These are phyloP conservation scores for Perca schrenkii DNA, from an alignment of 2,113 vertebrate genomes.

Conservation along the genomic window DNA sequence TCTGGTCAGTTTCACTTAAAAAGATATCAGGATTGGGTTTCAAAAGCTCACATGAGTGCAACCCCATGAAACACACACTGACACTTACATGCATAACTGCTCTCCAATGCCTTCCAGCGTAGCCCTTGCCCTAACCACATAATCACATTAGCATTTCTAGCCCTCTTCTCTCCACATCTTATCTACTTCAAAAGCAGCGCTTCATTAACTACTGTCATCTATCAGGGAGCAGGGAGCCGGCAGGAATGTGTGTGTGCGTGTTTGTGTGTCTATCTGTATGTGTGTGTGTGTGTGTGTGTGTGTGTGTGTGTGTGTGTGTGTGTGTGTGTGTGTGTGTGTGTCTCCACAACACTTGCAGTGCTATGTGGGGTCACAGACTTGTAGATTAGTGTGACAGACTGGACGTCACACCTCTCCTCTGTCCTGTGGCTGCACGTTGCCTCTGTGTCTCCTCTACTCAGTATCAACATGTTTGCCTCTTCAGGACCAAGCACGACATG, in stretches of 20 bases:
- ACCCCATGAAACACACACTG: slow-evolving; percentile 19
- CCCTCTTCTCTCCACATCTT: slow-evolving; percentile 65
- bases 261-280: too few species aligned
- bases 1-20: slow-evolving; percentile 3
- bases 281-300: slow-evolving; percentile 10
- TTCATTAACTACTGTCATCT: slow-evolving; percentile 73
- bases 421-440: slow-evolving; percentile 17
- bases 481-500: slow-evolving; percentile 17
- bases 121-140: slow-evolving; percentile 45
- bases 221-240: slow-evolving; percentile 54
- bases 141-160: slow-evolving; percentile 68
- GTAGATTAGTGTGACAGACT: slow-evolving; percentile 70
- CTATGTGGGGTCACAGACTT: slow-evolving; percentile 59
- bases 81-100: slow-evolving; percentile 16
- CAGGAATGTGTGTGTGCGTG: slow-evolving; percentile 57
- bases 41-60: slow-evolving; percentile 16
- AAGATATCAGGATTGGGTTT: slow-evolving; percentile 16
- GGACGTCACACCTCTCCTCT: slow-evolving; percentile 61
- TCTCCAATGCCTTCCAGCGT: slow-evolving; percentile 37
- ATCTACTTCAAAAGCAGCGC: slow-evolving; percentile 76
- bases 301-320: slow-evolving; percentile 32
- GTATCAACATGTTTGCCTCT: slow-evolving; percentile 46
- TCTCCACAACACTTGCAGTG: slow-evolving; percentile 30
- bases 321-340: slow-evolving; percentile 13
- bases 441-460: slow-evolving; percentile 55